Conservation (phyloP, 2,113 vertebrate genomes). For the Tetrao urogallus region DNA sequence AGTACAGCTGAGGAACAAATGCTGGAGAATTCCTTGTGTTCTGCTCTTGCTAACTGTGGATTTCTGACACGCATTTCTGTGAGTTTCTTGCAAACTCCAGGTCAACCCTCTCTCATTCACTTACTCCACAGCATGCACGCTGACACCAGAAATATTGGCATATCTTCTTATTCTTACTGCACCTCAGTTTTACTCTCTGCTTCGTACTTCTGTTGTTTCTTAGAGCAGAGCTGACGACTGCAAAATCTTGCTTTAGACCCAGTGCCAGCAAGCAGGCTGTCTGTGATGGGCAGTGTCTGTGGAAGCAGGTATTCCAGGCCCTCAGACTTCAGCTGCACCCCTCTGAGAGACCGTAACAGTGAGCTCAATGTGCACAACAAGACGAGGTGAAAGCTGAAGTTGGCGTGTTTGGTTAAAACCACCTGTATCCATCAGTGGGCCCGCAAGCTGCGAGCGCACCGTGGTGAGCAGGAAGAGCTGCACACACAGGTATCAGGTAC, state of each 20-base stretch:
- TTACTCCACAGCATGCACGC: neutral
- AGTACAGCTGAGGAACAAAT: slow-evolving; percentile 15
- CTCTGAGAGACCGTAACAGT: neutral
- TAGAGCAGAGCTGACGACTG: neutral
- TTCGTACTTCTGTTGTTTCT: neutral
- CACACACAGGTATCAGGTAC: neutral
- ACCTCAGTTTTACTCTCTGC: neutral
- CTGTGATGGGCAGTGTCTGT: neutral
- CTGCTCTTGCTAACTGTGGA: neutral
- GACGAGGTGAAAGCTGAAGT: neutral
- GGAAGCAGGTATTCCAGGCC: neutral
- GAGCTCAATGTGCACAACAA: too few species aligned
- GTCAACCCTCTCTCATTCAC: neutral
- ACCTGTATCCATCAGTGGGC: neutral
- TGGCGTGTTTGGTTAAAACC: neutral
- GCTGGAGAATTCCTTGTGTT: neutral
- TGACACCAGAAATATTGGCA: neutral
- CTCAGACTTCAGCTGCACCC: neutral
- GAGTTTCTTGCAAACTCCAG: neutral
- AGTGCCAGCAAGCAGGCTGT: neutral
- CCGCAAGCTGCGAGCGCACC: neutral
- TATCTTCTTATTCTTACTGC: neutral
- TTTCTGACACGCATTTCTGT: neutral
- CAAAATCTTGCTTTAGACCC: neutral
- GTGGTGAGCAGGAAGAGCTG: accelerated